phyloP scores from a whole-genome alignment of 1,140 invertebrate species.

The Drosophila ananassae region DNA sequence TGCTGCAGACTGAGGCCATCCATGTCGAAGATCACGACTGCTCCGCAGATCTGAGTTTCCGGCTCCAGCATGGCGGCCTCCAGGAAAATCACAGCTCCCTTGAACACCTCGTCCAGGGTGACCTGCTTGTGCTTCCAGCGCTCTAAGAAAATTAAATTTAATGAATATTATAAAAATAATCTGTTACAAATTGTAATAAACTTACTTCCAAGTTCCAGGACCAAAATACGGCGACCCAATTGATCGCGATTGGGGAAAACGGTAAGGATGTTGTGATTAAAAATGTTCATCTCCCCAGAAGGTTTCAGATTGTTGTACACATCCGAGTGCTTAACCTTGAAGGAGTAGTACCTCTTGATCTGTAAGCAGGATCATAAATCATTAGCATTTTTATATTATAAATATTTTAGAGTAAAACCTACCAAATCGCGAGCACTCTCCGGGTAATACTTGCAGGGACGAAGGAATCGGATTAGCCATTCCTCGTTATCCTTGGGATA shows the following conservation, averaged over 20 bases:
- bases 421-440: slow-evolving; percentile 90
- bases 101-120: slow-evolving; percentile 91
- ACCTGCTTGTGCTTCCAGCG: slow-evolving; percentile 94
- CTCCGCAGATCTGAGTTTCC: slow-evolving; percentile 90
- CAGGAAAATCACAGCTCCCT: slow-evolving; percentile 91
- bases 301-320: slow-evolving; percentile 89
- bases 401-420: slow-evolving; percentile 68
- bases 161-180: not conserved
- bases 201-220: slow-evolving; percentile 92
- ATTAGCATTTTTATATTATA: not conserved
- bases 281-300: slow-evolving; percentile 90
- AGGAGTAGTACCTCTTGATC: slow-evolving; percentile 91
- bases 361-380: slow-evolving; percentile 61
- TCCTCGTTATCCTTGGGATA: slow-evolving; percentile 89
- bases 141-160: slow-evolving; percentile 84
- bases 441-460: slow-evolving; percentile 92
- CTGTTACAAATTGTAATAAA: slow-evolving; percentile 38
- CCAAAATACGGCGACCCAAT: slow-evolving; percentile 88
- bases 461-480: slow-evolving; percentile 90
- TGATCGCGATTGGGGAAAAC: slow-evolving; percentile 91
- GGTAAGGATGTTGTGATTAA: slow-evolving; percentile 90
- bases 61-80: slow-evolving; percentile 93
- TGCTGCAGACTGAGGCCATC: slow-evolving; percentile 91
- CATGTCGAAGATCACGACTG: slow-evolving; percentile 93
- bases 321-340: slow-evolving; percentile 90